Conservation (phyloP, 2,888 invertebrate genomes). For the Yponomeuta malinellus region DNA sequence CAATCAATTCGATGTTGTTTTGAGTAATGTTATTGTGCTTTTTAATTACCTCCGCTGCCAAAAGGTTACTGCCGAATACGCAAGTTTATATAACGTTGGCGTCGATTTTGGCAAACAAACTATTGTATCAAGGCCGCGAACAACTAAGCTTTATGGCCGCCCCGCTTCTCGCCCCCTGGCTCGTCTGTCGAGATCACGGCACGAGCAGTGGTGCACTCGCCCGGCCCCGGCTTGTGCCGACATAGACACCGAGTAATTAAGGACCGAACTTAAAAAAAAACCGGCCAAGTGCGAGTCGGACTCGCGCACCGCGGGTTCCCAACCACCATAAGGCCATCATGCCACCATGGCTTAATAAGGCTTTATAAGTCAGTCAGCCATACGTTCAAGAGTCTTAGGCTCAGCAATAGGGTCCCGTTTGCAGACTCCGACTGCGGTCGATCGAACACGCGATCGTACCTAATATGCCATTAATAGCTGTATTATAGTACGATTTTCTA, state of each 20-base stretch:
- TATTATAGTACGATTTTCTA: background rate
- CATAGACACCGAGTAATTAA: background rate
- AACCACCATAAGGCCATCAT: no score
- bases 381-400: no score
- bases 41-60: background rate
- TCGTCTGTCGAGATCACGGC: background rate
- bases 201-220: background rate
- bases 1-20: background rate
- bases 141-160: background rate
- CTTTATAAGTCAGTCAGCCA: no score
- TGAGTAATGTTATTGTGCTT: background rate
- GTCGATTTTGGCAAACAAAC: slow-evolving; percentile 2
- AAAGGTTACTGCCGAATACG: background rate
- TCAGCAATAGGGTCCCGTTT: no score
- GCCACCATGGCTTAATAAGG: no score
- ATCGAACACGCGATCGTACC: background rate
- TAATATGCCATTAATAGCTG: background rate
- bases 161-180: background rate
- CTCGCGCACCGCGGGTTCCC: no score
- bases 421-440: background rate
- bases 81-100: background rate
- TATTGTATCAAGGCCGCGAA: background rate
- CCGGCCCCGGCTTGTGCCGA: background rate
- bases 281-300: no score
- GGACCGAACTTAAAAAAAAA: background rate